Evolutionary conservation across 2,888 invertebrate genomes (phyloP).

Genomic region (Nemotelus nigrinus): DNA sequence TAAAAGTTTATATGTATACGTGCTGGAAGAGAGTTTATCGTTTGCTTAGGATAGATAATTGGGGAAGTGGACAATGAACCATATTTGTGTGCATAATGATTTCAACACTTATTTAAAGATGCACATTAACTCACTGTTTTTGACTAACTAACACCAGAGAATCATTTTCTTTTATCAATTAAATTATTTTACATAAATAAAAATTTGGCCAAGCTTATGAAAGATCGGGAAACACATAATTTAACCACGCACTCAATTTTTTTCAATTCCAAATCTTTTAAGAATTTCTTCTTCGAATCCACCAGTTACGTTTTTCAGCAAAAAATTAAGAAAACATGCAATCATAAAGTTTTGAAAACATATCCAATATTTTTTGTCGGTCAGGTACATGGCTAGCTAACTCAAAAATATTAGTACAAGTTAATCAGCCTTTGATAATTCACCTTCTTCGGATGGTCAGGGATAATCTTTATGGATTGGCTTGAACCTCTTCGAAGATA

Average conservation of each 20-base stretch:
- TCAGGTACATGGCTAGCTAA: slow-evolving; percentile 8
- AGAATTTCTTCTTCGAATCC: not conserved
- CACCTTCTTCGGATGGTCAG: slow-evolving; percentile 6
- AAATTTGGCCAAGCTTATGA: too few species aligned
- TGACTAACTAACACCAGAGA: too few species aligned
- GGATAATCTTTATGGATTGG: slow-evolving; percentile 34
- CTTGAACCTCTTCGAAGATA: slow-evolving; percentile 23
- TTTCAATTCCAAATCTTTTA: not conserved
- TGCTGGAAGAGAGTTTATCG: too few species aligned
- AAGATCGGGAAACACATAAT: too few species aligned
- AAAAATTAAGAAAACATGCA: slow-evolving; percentile 37
- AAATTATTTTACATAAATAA: too few species aligned
- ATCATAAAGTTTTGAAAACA: slow-evolving; percentile 49
- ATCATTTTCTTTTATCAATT: too few species aligned
- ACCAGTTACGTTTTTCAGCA: not conserved
- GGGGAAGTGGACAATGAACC: too few species aligned
- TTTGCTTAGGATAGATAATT: too few species aligned
- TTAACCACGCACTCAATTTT: not conserved
- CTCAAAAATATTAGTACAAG: not conserved
- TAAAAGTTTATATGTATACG: too few species aligned
- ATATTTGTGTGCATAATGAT: too few species aligned
- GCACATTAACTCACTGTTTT: too few species aligned
- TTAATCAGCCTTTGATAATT: slow-evolving; percentile 10
- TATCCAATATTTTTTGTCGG: not conserved
- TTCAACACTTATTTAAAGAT: too few species aligned